phyloP scores from a whole-genome alignment of 2,888 invertebrate species.

The Smittia sp. region DNA sequence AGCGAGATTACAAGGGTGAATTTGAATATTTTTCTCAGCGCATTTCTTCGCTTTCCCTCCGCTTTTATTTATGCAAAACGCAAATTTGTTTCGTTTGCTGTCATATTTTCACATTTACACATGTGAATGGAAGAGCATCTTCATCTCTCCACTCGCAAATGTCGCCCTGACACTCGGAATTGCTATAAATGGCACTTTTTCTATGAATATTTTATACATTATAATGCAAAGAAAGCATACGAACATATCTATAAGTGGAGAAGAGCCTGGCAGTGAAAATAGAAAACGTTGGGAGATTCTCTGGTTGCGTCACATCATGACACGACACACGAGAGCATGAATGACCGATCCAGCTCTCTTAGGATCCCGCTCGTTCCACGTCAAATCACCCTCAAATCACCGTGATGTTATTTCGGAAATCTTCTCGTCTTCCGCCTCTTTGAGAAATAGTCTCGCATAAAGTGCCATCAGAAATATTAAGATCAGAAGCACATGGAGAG shows the following conservation, averaged over 20 bases:
- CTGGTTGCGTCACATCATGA: too few relatives aligned
- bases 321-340: background rate
- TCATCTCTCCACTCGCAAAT: background rate
- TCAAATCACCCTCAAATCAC: background rate
- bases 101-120: slow-evolving; percentile 14
- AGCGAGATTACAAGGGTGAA: background rate
- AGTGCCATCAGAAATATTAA: slow-evolving; percentile 41
- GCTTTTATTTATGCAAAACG: slow-evolving; percentile 24
- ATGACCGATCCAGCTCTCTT: too few relatives aligned
- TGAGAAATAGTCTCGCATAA: slow-evolving; percentile 40
- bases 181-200: slow-evolving; percentile 41
- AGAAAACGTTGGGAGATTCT: background rate
- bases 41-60: background rate
- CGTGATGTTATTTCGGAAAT: background rate
- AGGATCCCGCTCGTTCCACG: too few relatives aligned
- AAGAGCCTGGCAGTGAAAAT: background rate
- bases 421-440: background rate
- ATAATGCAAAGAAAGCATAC: slow-evolving; percentile 16
- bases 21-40: slow-evolving; percentile 1
- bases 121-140: background rate
- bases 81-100: slow-evolving; percentile 16
- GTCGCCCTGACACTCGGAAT: slow-evolving; percentile 8
- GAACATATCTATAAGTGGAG: background rate
- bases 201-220: slow-evolving; percentile 42
- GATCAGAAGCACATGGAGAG: slow-evolving; percentile 30